phyloP scores from a whole-genome alignment of 2,888 invertebrate genomes.

The Sinopyrophorus schimmeli region DNA sequence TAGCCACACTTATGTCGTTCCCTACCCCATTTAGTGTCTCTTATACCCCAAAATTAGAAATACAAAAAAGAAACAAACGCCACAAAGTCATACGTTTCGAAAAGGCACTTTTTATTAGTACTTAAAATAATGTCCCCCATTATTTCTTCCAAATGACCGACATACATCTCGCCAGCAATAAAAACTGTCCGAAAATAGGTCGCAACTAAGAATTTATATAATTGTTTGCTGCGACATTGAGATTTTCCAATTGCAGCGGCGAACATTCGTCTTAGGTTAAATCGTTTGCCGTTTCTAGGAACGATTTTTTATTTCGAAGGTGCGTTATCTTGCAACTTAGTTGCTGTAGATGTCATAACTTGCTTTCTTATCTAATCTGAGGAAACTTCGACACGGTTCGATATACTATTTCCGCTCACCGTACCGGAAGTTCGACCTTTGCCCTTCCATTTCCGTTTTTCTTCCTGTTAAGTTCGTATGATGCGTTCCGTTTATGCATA shows the following conservation, averaged over 20 bases:
- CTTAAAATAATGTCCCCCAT: constrained; percentile 29
- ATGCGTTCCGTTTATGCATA: too few relatives aligned
- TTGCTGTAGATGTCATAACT: constrained; percentile 28
- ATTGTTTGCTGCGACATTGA: constrained; percentile 28
- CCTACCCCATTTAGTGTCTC: constrained; percentile 15
- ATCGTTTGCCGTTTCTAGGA: background rate
- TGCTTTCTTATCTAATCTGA: constrained; percentile 29
- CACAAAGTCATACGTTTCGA: constrained; percentile 13
- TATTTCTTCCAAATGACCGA: constrained; percentile 31
- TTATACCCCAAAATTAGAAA: constrained; percentile 21
- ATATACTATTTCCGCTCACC: constrained; percentile 32
- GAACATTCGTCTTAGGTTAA: background rate
- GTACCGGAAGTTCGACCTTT: constrained; percentile 31
- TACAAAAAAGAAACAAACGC: constrained; percentile 9
- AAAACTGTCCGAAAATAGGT: constrained; percentile 31
- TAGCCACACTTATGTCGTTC: constrained; percentile 25
- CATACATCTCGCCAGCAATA: constrained; percentile 28
- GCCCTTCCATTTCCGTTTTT: constrained; percentile 27
- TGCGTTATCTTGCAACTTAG: constrained; percentile 19
- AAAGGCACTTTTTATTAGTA: constrained; percentile 26
- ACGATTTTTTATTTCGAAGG: constrained; percentile 2
- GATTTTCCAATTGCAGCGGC: constrained; percentile 27
- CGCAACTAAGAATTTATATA: constrained; percentile 32
- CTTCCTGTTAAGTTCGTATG: constrained; percentile 23
- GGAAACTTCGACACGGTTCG: constrained; percentile 29